phyloP scores from a whole-genome alignment of 2,113 vertebrate genomes.

The Haplotaxodon microlepis region DNA sequence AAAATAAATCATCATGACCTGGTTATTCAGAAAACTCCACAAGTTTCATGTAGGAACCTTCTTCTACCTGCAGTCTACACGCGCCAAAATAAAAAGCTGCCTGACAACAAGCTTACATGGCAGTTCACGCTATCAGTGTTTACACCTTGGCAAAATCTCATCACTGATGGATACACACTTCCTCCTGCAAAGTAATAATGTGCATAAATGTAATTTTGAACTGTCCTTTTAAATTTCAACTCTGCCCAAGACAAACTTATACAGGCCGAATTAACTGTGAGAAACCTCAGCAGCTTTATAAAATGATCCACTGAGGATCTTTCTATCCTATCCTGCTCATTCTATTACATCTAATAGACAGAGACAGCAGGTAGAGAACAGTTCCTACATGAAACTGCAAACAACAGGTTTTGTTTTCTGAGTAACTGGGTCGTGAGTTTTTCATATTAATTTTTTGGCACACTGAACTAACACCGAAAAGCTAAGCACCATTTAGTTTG shows the following conservation, averaged over 20 bases:
- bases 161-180: background rate
- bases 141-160: background rate
- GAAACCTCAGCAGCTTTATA: background rate
- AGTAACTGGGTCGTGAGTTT: background rate
- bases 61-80: background rate
- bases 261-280: background rate
- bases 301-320: background rate
- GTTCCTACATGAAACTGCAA: accelerated
- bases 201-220: background rate
- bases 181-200: background rate
- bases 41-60: background rate
- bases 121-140: background rate
- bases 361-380: background rate
- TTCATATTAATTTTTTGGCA: accelerated
- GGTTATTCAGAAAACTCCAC: background rate
- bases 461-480: background rate
- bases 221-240: accelerated
- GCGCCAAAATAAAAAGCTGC: background rate
- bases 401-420: background rate
- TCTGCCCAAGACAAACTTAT: background rate
- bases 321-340: background rate
- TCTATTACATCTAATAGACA: background rate
- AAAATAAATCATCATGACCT: background rate
- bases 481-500: background rate
- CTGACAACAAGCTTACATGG: background rate